These are phyloP conservation scores for Denticeps clupeoides DNA, from an alignment of 2,797 vertebrate genomes.

Conservation along the genomic window DNA sequence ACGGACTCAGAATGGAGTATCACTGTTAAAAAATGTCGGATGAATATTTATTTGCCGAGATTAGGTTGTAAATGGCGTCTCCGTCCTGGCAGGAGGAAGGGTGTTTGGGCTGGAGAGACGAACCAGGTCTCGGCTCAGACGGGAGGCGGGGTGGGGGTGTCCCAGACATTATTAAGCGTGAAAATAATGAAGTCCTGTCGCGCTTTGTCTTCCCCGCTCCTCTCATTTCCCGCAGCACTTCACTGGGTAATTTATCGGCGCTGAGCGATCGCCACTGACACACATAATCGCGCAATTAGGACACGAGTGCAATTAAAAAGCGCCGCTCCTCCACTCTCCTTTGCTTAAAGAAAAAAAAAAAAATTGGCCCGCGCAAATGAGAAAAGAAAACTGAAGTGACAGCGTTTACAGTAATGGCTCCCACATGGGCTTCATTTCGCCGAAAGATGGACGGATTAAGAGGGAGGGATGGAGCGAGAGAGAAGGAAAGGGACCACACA, in stretches of 20 bases:
- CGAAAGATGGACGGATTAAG: slow-evolving; percentile 12
- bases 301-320: slow-evolving; percentile 58
- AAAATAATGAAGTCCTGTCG: slow-evolving; percentile 51
- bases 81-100: too few relatives aligned
- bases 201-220: slow-evolving; percentile 19
- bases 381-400: slow-evolving; percentile 8
- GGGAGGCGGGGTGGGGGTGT: neutral
- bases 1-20: too few relatives aligned
- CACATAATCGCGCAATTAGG: slow-evolving; percentile 62
- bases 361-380: slow-evolving; percentile 17
- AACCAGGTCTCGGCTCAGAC: slow-evolving; percentile 2
- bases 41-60: too few relatives aligned
- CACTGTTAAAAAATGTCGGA: too few relatives aligned
- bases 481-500: slow-evolving; percentile 13
- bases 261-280: slow-evolving; percentile 58
- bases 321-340: slow-evolving; percentile 17
- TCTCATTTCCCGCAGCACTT: slow-evolving; percentile 38
- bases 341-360: slow-evolving; percentile 35
- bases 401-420: neutral
- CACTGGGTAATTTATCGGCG: slow-evolving; percentile 54
- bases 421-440: too few relatives aligned
- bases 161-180: slow-evolving; percentile 5
- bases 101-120: neutral
- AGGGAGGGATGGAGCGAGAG: slow-evolving; percentile 3
- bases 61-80: too few relatives aligned